Percentiles rank a stretch among this genome's conserved stretches.
Evolutionary conservation across 2,888 invertebrate species (phyloP).

Genomic region (Agrochola lychnidis): DNA sequence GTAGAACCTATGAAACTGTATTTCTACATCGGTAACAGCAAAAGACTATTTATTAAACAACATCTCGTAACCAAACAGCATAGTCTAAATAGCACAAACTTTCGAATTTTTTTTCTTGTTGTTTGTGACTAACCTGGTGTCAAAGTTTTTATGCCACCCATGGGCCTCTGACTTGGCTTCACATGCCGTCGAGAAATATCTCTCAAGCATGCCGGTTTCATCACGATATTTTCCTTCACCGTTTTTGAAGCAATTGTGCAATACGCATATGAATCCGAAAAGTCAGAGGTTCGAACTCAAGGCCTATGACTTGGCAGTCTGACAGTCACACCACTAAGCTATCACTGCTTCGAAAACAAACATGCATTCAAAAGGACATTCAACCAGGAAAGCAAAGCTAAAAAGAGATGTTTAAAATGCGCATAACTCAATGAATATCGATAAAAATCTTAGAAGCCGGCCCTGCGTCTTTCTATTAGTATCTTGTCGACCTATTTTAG

Average conservation of each 20-base stretch:
- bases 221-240: too few relatives aligned
- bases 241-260: too few relatives aligned
- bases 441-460: constrained; percentile 71
- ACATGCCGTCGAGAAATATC: too few relatives aligned
- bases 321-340: too few relatives aligned
- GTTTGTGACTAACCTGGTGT: too few relatives aligned
- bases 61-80: background rate
- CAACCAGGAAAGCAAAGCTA: constrained; percentile 63
- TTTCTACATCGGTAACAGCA: background rate
- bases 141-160: too few relatives aligned
- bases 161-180: too few relatives aligned
- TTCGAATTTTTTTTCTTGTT: background rate
- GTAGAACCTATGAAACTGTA: background rate
- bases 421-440: constrained; percentile 58
- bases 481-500: constrained; percentile 88
- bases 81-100: constrained; percentile 2
- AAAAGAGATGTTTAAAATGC: constrained; percentile 57
- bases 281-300: too few relatives aligned
- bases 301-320: too few relatives aligned
- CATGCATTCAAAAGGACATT: constrained; percentile 41
- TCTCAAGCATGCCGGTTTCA: too few relatives aligned
- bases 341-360: background rate
- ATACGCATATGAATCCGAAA: too few relatives aligned
- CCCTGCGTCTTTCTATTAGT: constrained; percentile 89
- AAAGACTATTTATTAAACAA: background rate